Evolutionary conservation across 1,140 invertebrate genomes (phyloP), one percentile per base, ranked within the genome.

Genomic region (Procambarus clarkii): DNA sequence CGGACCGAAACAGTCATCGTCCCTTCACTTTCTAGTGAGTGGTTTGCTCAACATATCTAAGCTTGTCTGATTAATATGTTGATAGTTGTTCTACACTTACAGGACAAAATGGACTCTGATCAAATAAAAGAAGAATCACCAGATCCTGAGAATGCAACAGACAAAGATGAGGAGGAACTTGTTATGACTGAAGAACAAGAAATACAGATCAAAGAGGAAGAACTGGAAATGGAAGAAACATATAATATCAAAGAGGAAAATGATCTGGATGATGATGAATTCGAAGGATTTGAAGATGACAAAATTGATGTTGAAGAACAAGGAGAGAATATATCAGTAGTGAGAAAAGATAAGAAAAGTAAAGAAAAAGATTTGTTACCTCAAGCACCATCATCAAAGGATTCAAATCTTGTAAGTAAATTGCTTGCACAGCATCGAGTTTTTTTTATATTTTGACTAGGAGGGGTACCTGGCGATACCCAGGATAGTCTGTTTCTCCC

Each of bases 401-500:
- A 89, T 21, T 79, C 87, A 3, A 54, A 82, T 89, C 60, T 76
- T 50, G 87, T 89, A 83, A 81, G 54, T 81, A 18, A 9, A 64
- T 80, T 64, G 13, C 3, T 78, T 64, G 34, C 34, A 34, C 34
- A 34, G 34, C 34, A 34, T 34, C 34, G 34, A 34, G 34, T 34
- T 0, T 78, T 2, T 87, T 87, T 60, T 50, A 44, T 60, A 24
- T 60, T 54, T 60, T 60, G n/a, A 34, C 34, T 34, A 34, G 34
- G 34, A 34, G 34, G 34, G 34, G 34, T 34, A 34, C 34, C 34
- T 34, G 34, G 34, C 34, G 1, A 34, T 34, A 34, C 34, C 34
- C 34, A 34, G 34, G 34, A 34, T 34, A 34, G 34, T 34, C 34
- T 34, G 34, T 34, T 34, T 34, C 1, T 34, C 34, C 34, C 34